Evolutionary conservation across 2,888 invertebrate species (phyloP), one percentile per base, ranked within the genome.

Genomic region (Eristalis tenax): DNA sequence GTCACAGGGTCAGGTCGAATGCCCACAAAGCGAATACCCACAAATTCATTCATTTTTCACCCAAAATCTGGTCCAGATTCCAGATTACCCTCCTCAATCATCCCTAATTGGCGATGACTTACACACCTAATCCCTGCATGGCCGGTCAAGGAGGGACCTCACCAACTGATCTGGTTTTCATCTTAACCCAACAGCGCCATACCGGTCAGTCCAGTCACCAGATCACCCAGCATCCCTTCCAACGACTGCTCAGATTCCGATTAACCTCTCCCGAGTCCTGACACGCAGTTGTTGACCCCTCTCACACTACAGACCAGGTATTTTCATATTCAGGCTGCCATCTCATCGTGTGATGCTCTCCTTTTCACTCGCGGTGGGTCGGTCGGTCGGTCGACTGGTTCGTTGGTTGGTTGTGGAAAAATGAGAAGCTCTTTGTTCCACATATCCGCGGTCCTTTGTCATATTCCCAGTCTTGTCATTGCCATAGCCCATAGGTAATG

Each of bases 141-240:
- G 2, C 26, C 15, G 71, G 71, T 73, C 87, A 83, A 80, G 83
- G 83, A 79, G 83, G 83, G 15, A 4, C 50, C 64, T 73, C 43
- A 65, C n/a, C 32, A 70, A 65, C 66, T 87, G 87, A 87, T 87
- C 87, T 87, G 79, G 87, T 87, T 87, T 87, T 83, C 76, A 83
- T 87, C 87, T 87, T 87, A 87, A 80, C 86, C 83, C 43, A 63
- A 2, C 59, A 23, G 59, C 23, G 18, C 50, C 50, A 18, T 18
- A 18, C 18, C 59, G 87, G 83, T 87, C 87, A 87, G 68, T 50
- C 8, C 43, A 57, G 18, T 15, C 59, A 18, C 35, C n/a, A 71
- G 38, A 65, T 15, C 65, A 28, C 2, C 2, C 83, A 87, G 86
- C 86, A 87, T 87, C 86, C 83, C 86, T 75, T 32, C 65, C 15